Evolutionary conservation across 2,797 vertebrate species (phyloP).

Genomic region (Dryobates pubescens): DNA sequence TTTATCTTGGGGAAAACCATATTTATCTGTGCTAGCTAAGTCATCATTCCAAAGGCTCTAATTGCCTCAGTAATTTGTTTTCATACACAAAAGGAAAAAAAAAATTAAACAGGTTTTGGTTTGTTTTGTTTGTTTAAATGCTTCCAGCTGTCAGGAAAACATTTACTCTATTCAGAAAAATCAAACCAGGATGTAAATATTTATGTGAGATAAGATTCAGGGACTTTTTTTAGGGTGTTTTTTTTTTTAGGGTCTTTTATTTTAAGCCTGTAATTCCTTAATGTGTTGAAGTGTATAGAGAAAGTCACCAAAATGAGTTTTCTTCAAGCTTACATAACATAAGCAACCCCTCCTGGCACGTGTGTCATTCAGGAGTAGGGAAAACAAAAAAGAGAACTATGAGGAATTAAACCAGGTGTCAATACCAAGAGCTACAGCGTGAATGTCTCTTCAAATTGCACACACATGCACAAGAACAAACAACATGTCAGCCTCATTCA

Average conservation of each 20-base stretch:
- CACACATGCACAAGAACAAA: not conserved
- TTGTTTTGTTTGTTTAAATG: not conserved
- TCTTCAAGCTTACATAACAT: not conserved
- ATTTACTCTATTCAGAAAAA: not conserved
- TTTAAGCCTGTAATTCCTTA: not conserved
- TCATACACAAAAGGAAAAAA: not conserved
- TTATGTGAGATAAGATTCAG: not conserved
- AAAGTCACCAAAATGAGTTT: not conserved
- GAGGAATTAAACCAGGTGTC: not conserved
- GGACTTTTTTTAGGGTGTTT: too few species aligned
- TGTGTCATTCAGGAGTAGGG: not conserved
- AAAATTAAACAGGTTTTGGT: not conserved
- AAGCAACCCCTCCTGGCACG: not conserved
- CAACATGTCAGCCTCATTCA: slow-evolving; percentile 39
- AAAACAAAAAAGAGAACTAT: not conserved
- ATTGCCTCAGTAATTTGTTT: not conserved
- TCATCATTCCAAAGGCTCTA: not conserved
- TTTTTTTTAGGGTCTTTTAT: not conserved
- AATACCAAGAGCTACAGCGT: not conserved
- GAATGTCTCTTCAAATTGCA: not conserved
- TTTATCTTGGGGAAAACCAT: not conserved
- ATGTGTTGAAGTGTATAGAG: not conserved
- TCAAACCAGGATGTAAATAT: not conserved
- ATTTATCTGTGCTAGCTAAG: not conserved
- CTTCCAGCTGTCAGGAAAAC: not conserved